A percentile compares a stretch with the other conserved stretches of the same genome.
Evolutionary conservation across 2,113 vertebrate species (phyloP).

Genomic region (Cathartes aura): DNA sequence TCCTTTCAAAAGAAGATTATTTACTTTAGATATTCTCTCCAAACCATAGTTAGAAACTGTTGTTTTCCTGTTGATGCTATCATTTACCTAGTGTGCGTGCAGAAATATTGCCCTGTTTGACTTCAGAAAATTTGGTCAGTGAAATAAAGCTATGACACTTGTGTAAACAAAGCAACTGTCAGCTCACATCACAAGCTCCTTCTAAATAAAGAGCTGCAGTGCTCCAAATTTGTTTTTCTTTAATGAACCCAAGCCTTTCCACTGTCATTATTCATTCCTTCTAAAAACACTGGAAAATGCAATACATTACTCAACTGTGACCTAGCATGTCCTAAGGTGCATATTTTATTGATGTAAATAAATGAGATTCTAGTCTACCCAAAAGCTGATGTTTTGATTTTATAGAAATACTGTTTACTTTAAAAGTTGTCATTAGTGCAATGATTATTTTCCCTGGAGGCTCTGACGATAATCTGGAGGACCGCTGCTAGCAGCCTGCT

Average conservation of each 20-base stretch:
- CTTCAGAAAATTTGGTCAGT: conserved; percentile 62
- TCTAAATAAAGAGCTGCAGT: conserved; percentile 69
- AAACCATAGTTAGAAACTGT: not conserved
- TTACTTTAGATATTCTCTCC: not conserved
- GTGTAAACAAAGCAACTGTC: conserved; percentile 79
- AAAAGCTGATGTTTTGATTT: conserved; percentile 69
- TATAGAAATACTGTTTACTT: conserved; percentile 60
- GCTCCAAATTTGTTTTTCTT: conserved; percentile 76
- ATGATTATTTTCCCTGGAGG: conserved; percentile 62
- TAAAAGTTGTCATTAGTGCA: conserved; percentile 57
- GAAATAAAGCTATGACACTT: conserved; percentile 74
- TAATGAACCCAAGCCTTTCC: conserved; percentile 69
- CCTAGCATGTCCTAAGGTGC: conserved; percentile 58
- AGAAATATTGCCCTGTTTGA: conserved; percentile 57
- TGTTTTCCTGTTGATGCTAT: conserved; percentile 54
- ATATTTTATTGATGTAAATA: conserved; percentile 78
- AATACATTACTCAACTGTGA: conserved; percentile 65
- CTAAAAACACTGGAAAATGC: conserved; percentile 70
- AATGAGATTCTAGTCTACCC: conserved; percentile 61
- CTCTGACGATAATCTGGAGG: not conserved
- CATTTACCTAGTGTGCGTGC: not conserved
- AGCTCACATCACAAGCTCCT: conserved; percentile 63
- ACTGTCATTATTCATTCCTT: conserved; percentile 76
- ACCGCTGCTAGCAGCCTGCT: not conserved
- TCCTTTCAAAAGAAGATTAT: conserved; percentile 15